Conservation (phyloP, 1,140 invertebrate genomes). For the Drosophila repletoides region DNA sequence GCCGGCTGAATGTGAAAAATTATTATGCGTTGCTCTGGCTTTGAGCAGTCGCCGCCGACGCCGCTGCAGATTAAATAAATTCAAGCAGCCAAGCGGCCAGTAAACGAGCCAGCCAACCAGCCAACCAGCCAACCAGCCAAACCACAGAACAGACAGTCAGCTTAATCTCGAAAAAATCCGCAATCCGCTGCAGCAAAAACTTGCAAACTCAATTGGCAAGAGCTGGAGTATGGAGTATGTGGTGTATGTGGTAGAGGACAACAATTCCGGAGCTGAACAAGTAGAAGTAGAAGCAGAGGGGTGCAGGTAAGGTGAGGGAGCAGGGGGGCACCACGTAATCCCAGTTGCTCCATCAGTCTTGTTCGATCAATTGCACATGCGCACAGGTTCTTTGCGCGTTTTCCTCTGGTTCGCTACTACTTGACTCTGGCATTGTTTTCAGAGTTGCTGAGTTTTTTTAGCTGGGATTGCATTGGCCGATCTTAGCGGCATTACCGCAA, state of each 20-base stretch:
- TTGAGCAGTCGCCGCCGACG: constrained; percentile 70
- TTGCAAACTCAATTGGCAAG: constrained; percentile 80
- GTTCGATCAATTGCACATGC: constrained; percentile 81
- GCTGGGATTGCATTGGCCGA: constrained; percentile 14
- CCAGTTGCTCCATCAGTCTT: constrained; percentile 81
- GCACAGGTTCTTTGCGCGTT: constrained; percentile 64
- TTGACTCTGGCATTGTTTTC: constrained; percentile 54
- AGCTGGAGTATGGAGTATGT: constrained; percentile 11
- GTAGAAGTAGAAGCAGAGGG: neutral
- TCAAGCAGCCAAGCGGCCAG: constrained; percentile 36
- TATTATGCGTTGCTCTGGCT: constrained; percentile 74
- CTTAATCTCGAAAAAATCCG: constrained; percentile 67
- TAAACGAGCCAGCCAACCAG: constrained; percentile 11
- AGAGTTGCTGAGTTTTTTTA: constrained; percentile 40
- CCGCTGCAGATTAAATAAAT: constrained; percentile 81
- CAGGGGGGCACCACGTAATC: constrained; percentile 60
- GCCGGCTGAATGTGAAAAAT: constrained; percentile 69
- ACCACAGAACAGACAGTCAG: constrained; percentile 33
- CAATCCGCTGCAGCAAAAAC: constrained; percentile 63
- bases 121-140: neutral
- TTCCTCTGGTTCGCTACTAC: constrained; percentile 15
- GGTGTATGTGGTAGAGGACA: neutral
- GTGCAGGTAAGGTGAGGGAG: neutral
- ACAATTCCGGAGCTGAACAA: neutral
- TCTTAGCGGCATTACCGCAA: constrained; percentile 49